phyloP scores from a whole-genome alignment of 2,113 vertebrate genomes.

The Cathartes aura region DNA sequence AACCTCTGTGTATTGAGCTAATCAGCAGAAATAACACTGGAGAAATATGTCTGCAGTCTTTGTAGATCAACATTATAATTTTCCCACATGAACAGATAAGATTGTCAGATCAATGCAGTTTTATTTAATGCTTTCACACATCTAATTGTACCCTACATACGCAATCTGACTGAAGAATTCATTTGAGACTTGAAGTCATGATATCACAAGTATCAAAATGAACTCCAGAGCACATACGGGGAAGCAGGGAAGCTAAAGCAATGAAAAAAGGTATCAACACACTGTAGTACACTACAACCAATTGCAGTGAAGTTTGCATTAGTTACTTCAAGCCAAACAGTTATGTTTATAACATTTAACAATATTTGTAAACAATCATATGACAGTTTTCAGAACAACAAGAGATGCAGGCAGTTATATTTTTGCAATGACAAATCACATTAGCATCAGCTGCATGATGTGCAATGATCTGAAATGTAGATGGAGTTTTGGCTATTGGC shows the following conservation, averaged over 20 bases:
- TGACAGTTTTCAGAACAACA: conserved; percentile 2
- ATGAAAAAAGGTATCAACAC: conserved; percentile 4
- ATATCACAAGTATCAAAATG: conserved; percentile 58
- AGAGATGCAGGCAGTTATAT: conserved; percentile 9
- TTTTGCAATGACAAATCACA: not conserved
- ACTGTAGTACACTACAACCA: not conserved
- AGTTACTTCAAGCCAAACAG: conserved; percentile 28
- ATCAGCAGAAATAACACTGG: conserved; percentile 31
- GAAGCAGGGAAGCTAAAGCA: conserved; percentile 32
- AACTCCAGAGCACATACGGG: conserved; percentile 3
- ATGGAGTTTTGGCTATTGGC: not conserved
- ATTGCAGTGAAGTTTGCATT: not conserved
- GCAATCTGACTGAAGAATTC: conserved; percentile 37
- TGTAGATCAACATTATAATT: not conserved
- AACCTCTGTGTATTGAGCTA: not conserved
- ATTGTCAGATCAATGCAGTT: conserved; percentile 19
- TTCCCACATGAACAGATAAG: not conserved
- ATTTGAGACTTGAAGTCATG: conserved; percentile 43
- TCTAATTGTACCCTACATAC: conserved; percentile 15
- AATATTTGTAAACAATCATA: not conserved
- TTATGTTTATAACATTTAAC: not conserved
- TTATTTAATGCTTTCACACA: conserved; percentile 13
- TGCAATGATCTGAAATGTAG: not conserved
- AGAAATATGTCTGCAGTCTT: not conserved
- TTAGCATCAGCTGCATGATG: conserved; percentile 69